Conservation (phyloP, 2,113 vertebrate genomes). For the Sylvia atricapilla region DNA sequence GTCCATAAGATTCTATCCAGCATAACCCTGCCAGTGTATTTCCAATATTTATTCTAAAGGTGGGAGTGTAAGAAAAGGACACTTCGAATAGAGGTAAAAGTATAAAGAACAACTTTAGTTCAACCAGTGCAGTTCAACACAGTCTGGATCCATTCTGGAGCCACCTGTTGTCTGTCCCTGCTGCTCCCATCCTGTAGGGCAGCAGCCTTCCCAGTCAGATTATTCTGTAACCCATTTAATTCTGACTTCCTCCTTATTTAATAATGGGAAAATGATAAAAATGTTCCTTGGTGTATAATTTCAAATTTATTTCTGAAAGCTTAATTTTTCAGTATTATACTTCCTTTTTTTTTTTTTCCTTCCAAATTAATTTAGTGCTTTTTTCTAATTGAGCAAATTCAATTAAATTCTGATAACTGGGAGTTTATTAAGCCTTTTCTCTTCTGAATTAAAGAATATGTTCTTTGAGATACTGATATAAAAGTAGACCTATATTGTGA, state of each 20-base stretch:
- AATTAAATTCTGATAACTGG: constrained; percentile 3
- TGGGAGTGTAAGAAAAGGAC: background rate
- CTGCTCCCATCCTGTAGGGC: background rate
- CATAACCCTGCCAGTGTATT: background rate
- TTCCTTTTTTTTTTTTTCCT: background rate
- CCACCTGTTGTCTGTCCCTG: background rate
- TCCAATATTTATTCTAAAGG: background rate
- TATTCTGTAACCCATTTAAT: background rate
- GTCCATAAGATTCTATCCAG: background rate
- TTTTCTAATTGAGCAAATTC: constrained; percentile 36
- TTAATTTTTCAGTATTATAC: background rate
- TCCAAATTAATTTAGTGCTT: background rate
- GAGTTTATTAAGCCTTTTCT: constrained; percentile 33
- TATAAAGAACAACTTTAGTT: background rate
- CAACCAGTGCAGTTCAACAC: background rate
- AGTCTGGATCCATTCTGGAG: accelerated
- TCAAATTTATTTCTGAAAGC: background rate
- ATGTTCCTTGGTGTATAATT: background rate
- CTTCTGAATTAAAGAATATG: background rate
- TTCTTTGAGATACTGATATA: background rate
- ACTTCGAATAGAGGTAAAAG: background rate
- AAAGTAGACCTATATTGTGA: background rate
- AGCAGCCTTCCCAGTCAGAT: background rate
- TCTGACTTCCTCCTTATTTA: background rate
- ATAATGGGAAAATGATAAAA: background rate